Evolutionary conservation across 2,797 vertebrate species (phyloP).

Genomic region (Microhierax caerulescens): DNA sequence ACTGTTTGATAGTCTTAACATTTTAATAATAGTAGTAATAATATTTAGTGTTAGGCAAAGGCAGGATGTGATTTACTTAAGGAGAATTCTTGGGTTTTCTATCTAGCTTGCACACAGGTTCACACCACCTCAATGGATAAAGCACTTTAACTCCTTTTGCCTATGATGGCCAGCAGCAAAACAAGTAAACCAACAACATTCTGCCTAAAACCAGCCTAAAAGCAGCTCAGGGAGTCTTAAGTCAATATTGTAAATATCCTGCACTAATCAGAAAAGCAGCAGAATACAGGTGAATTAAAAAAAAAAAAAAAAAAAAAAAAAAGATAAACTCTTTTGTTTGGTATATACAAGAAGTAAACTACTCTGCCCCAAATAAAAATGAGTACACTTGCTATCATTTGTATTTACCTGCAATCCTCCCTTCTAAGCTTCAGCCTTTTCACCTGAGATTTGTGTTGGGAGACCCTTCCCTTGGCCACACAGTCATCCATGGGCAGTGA

Average conservation of each 20-base stretch:
- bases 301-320: not conserved
- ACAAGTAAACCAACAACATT: not conserved
- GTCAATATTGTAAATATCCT: not conserved
- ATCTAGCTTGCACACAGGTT: not conserved
- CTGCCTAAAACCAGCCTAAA: not conserved
- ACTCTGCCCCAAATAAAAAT: not conserved
- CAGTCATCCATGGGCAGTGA: not conserved
- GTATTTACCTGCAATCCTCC: not conserved
- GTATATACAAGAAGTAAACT: not conserved
- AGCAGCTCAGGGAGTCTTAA: not conserved
- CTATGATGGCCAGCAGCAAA: not conserved
- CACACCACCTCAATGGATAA: not conserved
- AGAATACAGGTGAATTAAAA: not conserved
- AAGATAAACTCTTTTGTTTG: not conserved
- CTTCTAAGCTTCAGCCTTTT: not conserved
- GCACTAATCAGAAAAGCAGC: not conserved
- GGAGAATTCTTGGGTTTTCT: not conserved
- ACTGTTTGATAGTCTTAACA: constrained; percentile 2
- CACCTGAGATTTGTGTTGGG: not conserved
- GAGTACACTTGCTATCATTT: not conserved
- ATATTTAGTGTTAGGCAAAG: constrained; percentile 25
- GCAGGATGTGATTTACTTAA: not conserved
- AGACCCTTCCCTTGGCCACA: not conserved
- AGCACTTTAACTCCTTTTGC: not conserved
- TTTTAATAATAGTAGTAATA: not conserved